Base-by-base conservation (phyloP, 2,113 vertebrate species). In the Callopanchax toddi region DNA sequence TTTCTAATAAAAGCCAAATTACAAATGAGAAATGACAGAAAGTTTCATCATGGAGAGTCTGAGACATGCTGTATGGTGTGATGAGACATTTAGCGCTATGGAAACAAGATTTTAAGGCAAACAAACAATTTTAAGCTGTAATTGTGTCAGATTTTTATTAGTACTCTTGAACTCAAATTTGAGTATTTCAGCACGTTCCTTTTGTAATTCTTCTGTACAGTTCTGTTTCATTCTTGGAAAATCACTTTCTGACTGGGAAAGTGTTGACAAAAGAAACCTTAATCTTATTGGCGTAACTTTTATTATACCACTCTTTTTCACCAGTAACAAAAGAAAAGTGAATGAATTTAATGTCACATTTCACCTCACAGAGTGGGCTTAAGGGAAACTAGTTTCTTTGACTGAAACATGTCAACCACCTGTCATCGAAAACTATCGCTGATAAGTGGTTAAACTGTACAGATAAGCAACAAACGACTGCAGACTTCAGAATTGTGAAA, bases 41-140 rank as follows among this genome's bases (percentile, higher is more conserved):
- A 42, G 53, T 65, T 74, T 60, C 66, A 55, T 74, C 77, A 72
- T 72, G 83, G 85, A 72, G 52, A 69, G 57, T 21, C 29, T 82
- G 74, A 79, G 26, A 18, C 20, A n/a, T 12, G n/a, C 26, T 37
- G 20, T 54, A 66, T n/a, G 25, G 11, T 29, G 3, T 9, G 18
- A 49, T n/a, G 25, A 52, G 60, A 26, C 21, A 29, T 29, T 5
- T 18, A 32, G 15, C 25, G n/a, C n/a, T n/a, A 11, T 3, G 10
- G 4, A 25, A 18, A 39, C n/a, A 44, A 16, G 26, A 34, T 15
- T 45, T 21, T 3, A 26, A 43, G 11, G 11, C 25, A 44, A 58
- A 32, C 39, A 40, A 12, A 17, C 23, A 16, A 8, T 18, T 52
- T 29, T 11, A 18, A 16, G 5, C 10, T 49, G 22, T 12, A 49